phyloP scores from a whole-genome alignment of 1,140 invertebrate genomes.

The Zaprionus gabonicus region DNA sequence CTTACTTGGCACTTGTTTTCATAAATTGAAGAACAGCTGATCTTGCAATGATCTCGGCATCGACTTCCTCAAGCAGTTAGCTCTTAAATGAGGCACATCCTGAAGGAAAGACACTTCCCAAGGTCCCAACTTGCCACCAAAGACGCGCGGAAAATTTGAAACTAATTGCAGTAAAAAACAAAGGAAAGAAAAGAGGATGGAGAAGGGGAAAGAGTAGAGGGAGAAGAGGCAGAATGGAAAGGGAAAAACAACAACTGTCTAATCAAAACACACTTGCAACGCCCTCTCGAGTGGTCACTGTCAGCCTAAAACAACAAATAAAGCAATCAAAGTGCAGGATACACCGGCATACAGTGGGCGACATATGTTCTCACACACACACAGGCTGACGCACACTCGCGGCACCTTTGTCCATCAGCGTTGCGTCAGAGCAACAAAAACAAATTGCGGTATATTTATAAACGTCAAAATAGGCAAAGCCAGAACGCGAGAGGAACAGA shows the following conservation, averaged over 20 bases:
- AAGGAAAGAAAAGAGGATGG: neutral
- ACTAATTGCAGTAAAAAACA: slow-evolving; percentile 62
- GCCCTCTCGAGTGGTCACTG: slow-evolving; percentile 49
- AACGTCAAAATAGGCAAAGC: slow-evolving; percentile 81
- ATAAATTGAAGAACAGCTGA: neutral
- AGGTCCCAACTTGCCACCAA: slow-evolving; percentile 66
- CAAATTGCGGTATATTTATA: slow-evolving; percentile 81
- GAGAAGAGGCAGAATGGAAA: neutral
- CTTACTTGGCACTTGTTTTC: neutral
- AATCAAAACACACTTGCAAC: slow-evolving; percentile 81
- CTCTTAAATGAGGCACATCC: slow-evolving; percentile 65
- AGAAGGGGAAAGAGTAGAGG: neutral
- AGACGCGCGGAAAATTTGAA: slow-evolving; percentile 67
- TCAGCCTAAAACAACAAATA: slow-evolving; percentile 80
- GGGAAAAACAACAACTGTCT: slow-evolving; percentile 42
- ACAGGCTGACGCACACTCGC: slow-evolving; percentile 1
- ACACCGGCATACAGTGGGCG: slow-evolving; percentile 15
- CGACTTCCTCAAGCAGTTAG: slow-evolving; percentile 3
- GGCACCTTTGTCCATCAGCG: slow-evolving; percentile 79
- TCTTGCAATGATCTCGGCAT: slow-evolving; percentile 1
- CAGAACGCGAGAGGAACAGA: slow-evolving; percentile 3
- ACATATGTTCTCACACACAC: slow-evolving; percentile 70
- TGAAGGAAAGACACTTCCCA: slow-evolving; percentile 55
- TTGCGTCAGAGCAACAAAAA: slow-evolving; percentile 72
- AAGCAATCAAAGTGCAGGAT: slow-evolving; percentile 72